phyloP scores from a whole-genome alignment of 1,140 invertebrate genomes.

The Hydropsyche tenuis region DNA sequence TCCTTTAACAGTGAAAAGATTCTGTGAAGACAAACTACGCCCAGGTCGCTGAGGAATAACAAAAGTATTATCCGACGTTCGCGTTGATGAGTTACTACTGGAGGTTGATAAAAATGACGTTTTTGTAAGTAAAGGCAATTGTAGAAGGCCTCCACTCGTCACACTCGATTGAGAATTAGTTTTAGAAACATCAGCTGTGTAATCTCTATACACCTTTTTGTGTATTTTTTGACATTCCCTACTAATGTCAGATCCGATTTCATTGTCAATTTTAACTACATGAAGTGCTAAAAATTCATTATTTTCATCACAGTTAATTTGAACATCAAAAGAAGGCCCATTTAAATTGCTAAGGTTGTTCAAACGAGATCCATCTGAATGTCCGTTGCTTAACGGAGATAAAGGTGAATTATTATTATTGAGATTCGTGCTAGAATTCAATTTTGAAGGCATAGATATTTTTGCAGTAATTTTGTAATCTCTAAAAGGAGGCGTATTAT shows the following conservation, averaged over 20 bases:
- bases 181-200: constrained; percentile 57
- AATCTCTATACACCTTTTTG: constrained; percentile 59
- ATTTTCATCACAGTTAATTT: constrained; percentile 59
- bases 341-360: constrained; percentile 53
- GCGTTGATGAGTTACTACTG: constrained; percentile 57
- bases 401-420: constrained; percentile 53
- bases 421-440: constrained; percentile 23
- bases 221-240: constrained; percentile 61
- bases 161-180: constrained; percentile 59
- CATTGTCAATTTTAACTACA: constrained; percentile 59
- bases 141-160: constrained; percentile 58
- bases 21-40: constrained; percentile 56
- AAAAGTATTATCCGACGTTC: constrained; percentile 54
- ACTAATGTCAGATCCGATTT: constrained; percentile 59
- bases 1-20: constrained; percentile 56
- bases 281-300: constrained; percentile 60
- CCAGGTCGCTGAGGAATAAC: constrained; percentile 59
- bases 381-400: constrained; percentile 60
- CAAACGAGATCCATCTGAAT: constrained; percentile 52
- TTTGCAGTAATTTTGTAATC: constrained; percentile 37
- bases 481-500: constrained; percentile 42
- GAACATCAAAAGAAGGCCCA: constrained; percentile 57
- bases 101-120: constrained; percentile 59
- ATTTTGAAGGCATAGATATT: constrained; percentile 35
- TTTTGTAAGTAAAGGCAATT: constrained; percentile 54